Conservation (phyloP, 2,797 vertebrate species). For the Anas acuta region DNA sequence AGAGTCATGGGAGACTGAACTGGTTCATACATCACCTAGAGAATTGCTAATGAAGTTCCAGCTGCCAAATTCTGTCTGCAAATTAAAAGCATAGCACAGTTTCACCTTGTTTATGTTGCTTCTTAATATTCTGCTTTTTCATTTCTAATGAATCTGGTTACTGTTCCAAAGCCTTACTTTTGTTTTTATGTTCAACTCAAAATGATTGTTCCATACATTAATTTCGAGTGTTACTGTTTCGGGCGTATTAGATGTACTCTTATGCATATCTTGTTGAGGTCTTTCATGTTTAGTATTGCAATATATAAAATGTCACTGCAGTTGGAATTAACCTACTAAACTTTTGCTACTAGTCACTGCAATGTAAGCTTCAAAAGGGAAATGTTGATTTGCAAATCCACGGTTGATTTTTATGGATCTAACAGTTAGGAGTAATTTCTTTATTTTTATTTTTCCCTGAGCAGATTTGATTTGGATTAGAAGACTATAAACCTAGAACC, state of each 20-base stretch:
- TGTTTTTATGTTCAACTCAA: not conserved
- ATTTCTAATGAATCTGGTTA: not conserved
- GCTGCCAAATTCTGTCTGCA: not conserved
- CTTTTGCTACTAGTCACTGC: not conserved
- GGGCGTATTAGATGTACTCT: not conserved
- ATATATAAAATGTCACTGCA: not conserved
- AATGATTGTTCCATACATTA: not conserved
- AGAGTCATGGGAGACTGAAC: not conserved
- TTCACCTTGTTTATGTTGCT: conserved; percentile 28
- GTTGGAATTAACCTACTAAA: not conserved
- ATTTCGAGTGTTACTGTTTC: not conserved
- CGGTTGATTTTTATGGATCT: not conserved
- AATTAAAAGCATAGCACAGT: not conserved
- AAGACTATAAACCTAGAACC: not conserved
- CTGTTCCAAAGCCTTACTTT: not conserved
- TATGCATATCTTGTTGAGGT: not conserved
- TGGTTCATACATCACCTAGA: not conserved
- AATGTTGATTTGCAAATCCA: not conserved
- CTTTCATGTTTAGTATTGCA: not conserved
- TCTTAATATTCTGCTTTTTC: conserved; percentile 39
- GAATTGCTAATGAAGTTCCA: conserved; percentile 37
- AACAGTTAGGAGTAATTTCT: not conserved
- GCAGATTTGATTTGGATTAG: not conserved
- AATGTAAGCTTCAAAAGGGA: not conserved
- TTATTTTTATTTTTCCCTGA: not conserved